Evolutionary conservation across 2,113 vertebrate genomes (phyloP).

Genomic region (Ranitomeya variabilis): DNA sequence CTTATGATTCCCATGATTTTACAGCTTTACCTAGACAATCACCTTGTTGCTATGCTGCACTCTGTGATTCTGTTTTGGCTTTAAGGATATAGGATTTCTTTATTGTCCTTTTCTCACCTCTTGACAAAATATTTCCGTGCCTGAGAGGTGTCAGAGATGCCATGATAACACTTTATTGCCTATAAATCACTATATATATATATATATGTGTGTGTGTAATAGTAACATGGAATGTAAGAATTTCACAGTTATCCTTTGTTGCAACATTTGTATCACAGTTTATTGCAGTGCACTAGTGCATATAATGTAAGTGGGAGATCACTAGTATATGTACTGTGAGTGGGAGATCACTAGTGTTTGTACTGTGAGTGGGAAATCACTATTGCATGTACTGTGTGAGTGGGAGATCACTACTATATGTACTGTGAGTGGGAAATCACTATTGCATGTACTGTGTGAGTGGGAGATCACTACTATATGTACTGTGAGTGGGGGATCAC

Average conservation of each 20-base stretch:
- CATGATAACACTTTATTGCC: background rate
- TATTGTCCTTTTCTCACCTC: background rate
- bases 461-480: no score
- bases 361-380: no score
- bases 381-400: no score
- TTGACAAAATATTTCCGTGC: background rate
- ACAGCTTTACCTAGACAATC: background rate
- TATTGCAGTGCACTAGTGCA: background rate
- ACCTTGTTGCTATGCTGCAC: background rate
- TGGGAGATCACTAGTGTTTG: no score
- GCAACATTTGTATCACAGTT: background rate
- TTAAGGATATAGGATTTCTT: background rate
- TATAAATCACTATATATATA: conserved; percentile 5
- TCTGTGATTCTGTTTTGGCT: background rate
- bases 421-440: no score
- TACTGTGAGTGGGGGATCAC: no score
- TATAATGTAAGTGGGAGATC: no score
- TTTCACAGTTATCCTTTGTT: background rate
- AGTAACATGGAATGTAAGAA: background rate
- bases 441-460: no score
- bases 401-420: no score
- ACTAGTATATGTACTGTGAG: no score
- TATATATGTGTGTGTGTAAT: no score
- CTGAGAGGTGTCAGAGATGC: background rate
- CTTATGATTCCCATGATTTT: no score